Evolutionary conservation across 2,797 vertebrate species (phyloP).

Genomic region (Helarctos malayanus): DNA sequence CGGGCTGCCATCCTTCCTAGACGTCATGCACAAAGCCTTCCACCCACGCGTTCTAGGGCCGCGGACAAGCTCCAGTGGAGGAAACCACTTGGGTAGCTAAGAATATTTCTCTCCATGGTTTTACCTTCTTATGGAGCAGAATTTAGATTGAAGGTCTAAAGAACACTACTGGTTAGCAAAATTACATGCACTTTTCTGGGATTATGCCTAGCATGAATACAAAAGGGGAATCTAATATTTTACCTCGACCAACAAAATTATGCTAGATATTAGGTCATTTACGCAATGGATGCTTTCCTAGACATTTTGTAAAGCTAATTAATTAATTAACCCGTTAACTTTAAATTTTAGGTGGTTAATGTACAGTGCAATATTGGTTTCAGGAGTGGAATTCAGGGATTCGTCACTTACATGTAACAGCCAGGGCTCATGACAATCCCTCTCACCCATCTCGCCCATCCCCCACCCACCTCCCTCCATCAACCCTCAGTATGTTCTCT

Average conservation of each 20-base stretch:
- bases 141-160: conserved; percentile 36
- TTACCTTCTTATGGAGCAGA: neutral
- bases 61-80: neutral
- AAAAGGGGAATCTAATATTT: neutral
- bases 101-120: neutral
- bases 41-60: neutral
- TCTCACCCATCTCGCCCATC: neutral
- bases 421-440: neutral
- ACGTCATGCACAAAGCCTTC: neutral
- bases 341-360: neutral
- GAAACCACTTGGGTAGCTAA: neutral
- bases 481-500: neutral
- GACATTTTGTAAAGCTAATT: neutral
- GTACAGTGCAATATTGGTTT: neutral
- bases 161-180: neutral
- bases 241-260: neutral
- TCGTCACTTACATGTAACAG: neutral
- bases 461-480: neutral
- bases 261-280: neutral
- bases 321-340: neutral
- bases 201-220: neutral
- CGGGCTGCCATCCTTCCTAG: neutral
- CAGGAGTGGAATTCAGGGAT: neutral
- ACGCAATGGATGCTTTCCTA: neutral
- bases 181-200: neutral